Evolutionary conservation across 2,113 vertebrate genomes (phyloP), one percentile per base, ranked within the genome.

Genomic region (Colinus virginianus): DNA sequence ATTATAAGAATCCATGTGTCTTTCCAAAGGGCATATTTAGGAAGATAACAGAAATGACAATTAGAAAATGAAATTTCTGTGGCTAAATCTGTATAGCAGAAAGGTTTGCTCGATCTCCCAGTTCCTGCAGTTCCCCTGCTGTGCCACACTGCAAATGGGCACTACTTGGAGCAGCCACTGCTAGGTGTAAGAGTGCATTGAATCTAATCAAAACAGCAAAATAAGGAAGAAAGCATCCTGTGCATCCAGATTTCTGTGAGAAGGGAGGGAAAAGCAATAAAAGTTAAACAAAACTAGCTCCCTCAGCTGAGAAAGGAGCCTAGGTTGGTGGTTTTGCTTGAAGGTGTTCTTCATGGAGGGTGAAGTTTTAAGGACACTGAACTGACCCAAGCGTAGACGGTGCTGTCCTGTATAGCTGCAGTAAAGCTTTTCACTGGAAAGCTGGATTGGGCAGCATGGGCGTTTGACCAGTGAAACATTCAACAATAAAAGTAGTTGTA

Each of bases 91-190:
- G 43, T 20, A 28, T 2, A 38, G 20, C 48, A 32, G 10, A 55
- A 59, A 16, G 34, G 13, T 25, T 55, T 3, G 2, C 19, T 0
- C 43, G 7, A 8, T 32, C 38, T 72, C 28, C 30, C 3, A 0
- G 3, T 10, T 42, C 61, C 74, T 30, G 30, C 51, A 43, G 25
- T 8, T 13, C 40, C 17, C 2, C 17, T 38, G 0, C 9, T 12
- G 51, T 3, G 13, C 21, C 26, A 3, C 64, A 7, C 20, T 40
- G 38, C 40, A 9, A 7, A 14, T 1, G 12, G 9, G 6, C 25
- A 1, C 34, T 13, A 8, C 16, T 5, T 1, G 2, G n/a, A 30
- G 22, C 0, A 0, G 7, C 3, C 2, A 1, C 28, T 10, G 5
- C 7, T 4, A 36, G 6, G 38, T 22, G 9, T 26, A 46, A 43